Evolutionary conservation across 2,113 vertebrate genomes (phyloP).

Genomic region (Melanostigma gelatinosum): DNA sequence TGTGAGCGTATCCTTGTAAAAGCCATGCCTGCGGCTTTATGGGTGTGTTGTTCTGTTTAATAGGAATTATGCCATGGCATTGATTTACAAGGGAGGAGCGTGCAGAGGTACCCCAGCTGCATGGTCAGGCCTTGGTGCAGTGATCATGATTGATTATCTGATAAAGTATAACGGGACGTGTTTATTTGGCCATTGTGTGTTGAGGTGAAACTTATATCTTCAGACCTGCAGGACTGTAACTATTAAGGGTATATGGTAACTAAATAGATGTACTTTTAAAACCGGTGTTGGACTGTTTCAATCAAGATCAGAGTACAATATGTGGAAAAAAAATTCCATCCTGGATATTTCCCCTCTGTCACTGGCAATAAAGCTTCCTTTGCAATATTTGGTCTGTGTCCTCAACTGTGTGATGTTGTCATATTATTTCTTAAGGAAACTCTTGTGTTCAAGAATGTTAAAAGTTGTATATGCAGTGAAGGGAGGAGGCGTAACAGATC

Average conservation of each 20-base stretch:
- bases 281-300: conserved; percentile 65
- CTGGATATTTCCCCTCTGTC: conserved; percentile 76
- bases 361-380: conserved; percentile 86
- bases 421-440: conserved; percentile 10
- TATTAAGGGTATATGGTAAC: conserved; percentile 37
- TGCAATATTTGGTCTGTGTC: conserved; percentile 75
- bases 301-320: conserved; percentile 64
- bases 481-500: not conserved
- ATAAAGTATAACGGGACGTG: conserved; percentile 14
- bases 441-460: not conserved
- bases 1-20: conserved; percentile 75
- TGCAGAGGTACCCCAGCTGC: conserved; percentile 48
- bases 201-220: conserved; percentile 46
- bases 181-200: conserved; percentile 48
- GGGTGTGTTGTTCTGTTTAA: conserved; percentile 75
- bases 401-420: conserved; percentile 35
- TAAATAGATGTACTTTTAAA: conserved; percentile 47
- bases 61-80: conserved; percentile 77
- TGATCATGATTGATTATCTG: conserved; percentile 46
- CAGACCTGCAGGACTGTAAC: conserved; percentile 50
- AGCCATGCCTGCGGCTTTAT: conserved; percentile 83
- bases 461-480: not conserved
- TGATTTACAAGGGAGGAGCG: conserved; percentile 53
- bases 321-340: conserved; percentile 53
- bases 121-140: conserved; percentile 35